phyloP scores from a whole-genome alignment of 2,888 invertebrate species.

The Pseudococcus viburni region DNA sequence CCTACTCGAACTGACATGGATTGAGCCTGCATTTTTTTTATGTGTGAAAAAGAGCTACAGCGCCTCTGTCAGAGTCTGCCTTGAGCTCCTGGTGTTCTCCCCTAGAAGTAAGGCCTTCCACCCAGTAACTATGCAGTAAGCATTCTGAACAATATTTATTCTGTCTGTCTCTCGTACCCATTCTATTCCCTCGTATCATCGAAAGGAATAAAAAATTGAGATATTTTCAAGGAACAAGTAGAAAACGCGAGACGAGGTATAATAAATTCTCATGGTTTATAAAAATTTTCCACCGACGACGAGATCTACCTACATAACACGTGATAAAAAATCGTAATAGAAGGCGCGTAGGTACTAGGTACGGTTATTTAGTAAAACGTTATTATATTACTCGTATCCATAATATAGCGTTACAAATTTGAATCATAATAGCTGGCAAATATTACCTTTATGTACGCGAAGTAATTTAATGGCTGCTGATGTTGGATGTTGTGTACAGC shows the following conservation, averaged over 20 bases:
- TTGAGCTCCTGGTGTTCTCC: too few relatives aligned
- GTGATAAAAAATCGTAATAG: not conserved
- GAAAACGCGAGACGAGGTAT: not conserved
- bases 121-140: too few relatives aligned
- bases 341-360: not conserved
- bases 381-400: conserved; percentile 26
- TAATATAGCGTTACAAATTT: conserved; percentile 46
- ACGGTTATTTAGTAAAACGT: conserved; percentile 36
- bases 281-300: not conserved
- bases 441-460: conserved; percentile 24
- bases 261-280: conserved; percentile 23
- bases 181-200: too few relatives aligned
- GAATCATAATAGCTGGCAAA: conserved; percentile 55
- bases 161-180: too few relatives aligned
- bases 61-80: too few relatives aligned
- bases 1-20: too few relatives aligned
- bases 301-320: not conserved
- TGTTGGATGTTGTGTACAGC: not conserved
- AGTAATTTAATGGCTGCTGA: conserved; percentile 39
- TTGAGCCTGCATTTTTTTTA: too few relatives aligned
- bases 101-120: too few relatives aligned
- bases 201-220: too few relatives aligned
- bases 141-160: too few relatives aligned
- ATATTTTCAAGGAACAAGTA: too few relatives aligned
- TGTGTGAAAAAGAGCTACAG: too few relatives aligned